These are phyloP conservation scores for Pandemis heparana DNA, from an alignment of 2,888 invertebrate genomes.

Conservation along the genomic window DNA sequence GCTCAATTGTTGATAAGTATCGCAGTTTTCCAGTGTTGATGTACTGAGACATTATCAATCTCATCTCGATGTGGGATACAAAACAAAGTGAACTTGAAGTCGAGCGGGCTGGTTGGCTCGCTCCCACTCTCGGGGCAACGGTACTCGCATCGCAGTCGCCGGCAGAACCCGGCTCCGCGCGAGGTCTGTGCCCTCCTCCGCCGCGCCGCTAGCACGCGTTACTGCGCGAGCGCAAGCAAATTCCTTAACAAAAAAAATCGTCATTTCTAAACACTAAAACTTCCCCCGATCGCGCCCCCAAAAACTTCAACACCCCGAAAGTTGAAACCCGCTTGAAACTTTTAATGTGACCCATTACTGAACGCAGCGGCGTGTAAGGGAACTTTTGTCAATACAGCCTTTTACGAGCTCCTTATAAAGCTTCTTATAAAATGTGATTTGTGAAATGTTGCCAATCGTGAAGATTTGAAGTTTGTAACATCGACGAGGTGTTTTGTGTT, in stretches of 20 bases:
- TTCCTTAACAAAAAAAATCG: conserved; percentile 42
- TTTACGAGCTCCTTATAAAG: conserved; percentile 58
- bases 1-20: conserved; percentile 33
- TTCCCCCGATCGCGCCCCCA: conserved; percentile 13
- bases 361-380: conserved; percentile 53
- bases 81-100: conserved; percentile 38
- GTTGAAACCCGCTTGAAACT: conserved; percentile 43
- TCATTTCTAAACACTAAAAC: conserved; percentile 36
- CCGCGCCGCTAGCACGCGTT: conserved; percentile 59
- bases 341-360: conserved; percentile 59
- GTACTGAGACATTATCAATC: conserved; percentile 30
- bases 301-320: conserved; percentile 14
- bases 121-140: conserved; percentile 78
- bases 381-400: conserved; percentile 65
- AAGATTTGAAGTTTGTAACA: conserved; percentile 64
- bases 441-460: conserved; percentile 75
- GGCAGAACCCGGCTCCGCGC: conserved; percentile 67
- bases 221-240: conserved; percentile 56
- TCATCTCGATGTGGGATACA: conserved; percentile 30
- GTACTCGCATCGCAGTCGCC: conserved; percentile 66
- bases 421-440: conserved; percentile 66
- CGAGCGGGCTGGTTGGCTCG: conserved; percentile 52
- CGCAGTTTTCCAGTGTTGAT: conserved; percentile 28
- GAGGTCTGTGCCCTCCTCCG: conserved; percentile 79
- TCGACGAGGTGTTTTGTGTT: conserved; percentile 70